Percentiles rank a stretch among this genome's conserved stretches.
These are phyloP conservation scores for Micronycteris hirsuta DNA, from an alignment of 2,113 vertebrate species.

Conservation along the genomic window DNA sequence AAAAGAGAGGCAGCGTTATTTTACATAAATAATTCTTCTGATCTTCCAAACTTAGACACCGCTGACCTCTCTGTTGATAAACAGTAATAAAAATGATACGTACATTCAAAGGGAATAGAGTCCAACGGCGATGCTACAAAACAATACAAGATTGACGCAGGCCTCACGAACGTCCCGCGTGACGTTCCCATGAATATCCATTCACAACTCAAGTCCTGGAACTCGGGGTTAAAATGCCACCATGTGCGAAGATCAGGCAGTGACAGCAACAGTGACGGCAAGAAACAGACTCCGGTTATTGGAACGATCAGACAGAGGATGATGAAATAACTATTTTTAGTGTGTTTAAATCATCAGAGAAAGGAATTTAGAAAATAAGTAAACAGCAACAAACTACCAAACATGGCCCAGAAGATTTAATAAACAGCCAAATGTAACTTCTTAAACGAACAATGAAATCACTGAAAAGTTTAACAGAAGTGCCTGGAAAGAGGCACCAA, in stretches of 20 bases:
- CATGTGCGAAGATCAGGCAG: background rate
- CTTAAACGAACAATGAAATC: background rate
- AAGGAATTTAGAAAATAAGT: background rate
- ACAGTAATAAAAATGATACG: background rate
- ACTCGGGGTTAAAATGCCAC: background rate
- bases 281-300: background rate
- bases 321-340: background rate
- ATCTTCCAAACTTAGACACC: background rate
- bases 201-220: background rate
- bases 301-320: background rate
- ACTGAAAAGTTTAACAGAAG: background rate
- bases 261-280: background rate
- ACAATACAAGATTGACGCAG: background rate
- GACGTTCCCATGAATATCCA: background rate
- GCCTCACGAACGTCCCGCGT: background rate
- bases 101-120: background rate
- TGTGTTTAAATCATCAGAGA: background rate
- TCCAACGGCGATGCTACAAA: background rate
- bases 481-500: background rate
- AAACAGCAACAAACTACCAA: background rate
- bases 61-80: background rate
- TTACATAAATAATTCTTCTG: background rate
- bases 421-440: background rate
- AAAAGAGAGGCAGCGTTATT: background rate
- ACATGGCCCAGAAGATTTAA: background rate